Base-by-base conservation (phyloP, 2,888 invertebrate genomes). In the Sarcophaga carnaria region DNA sequence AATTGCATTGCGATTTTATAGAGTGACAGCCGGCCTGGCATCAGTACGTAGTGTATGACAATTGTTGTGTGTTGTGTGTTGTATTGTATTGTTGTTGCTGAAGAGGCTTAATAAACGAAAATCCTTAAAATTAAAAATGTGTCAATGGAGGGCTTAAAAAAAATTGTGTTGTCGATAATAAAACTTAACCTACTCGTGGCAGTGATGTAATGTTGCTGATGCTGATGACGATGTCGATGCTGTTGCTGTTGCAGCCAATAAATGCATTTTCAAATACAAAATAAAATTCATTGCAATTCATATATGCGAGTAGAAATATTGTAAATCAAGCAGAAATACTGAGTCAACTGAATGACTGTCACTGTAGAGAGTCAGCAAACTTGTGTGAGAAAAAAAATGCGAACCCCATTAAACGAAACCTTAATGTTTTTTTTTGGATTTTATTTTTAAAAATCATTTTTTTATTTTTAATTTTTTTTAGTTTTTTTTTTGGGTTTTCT, bases 91-190 rank as follows among this genome's bases (percentile, higher is more conserved):
- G 62, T 77, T 72, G 63, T 80, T 14, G 10, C n/a, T 20, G 49
- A 82, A 84, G 82, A 84, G 84, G 83, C 81, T 84, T 87, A 87
- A 84, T 72, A 87, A 79, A 82, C 47, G 17, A 77, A 87, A 87
- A 87, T 84, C 87, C 87, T 79, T 79, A 79, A 87, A 87, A 87
- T 87, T 87, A 87, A 87, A 87, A 87, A 78, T 87, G 87, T 87
- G 87, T 87, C 87, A 87, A 87, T 87, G 84, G 71, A 87, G 81
- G 87, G 87, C 81, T 87, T 87, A 87, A 87, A 84, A 54, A 2
- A 54, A 14, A 72, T 85, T 81, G 76, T 72, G 14, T 79, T 80
- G 8, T 37, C 37, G 37, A 37, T 37, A 60, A 37, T 76, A 60
- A 76, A 85, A 85, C 60, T 85, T 85, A 85, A 85, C 80, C 84